Evolutionary conservation across 2,113 vertebrate genomes (phyloP), one percentile per base, ranked within the genome.

Genomic region (Halichoerus grypus): DNA sequence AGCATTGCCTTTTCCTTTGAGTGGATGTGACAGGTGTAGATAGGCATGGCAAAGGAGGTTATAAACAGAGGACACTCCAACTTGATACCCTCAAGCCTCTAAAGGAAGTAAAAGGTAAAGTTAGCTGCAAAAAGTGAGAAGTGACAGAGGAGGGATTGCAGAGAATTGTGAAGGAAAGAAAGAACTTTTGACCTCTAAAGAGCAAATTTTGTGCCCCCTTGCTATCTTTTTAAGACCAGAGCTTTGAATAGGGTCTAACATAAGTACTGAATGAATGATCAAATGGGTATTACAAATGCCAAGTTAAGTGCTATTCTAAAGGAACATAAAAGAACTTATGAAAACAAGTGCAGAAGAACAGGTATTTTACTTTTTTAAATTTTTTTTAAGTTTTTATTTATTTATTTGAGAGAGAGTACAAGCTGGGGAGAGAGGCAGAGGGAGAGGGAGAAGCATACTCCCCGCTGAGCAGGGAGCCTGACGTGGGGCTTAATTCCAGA

Each of bases 291-390:
- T 49, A 83, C 0, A 72, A 14, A 18, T 65, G 46, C 21, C 33
- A 96, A 69, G 61, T 15, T 79, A 87, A 77, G 80, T 72, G 57
- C 33, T 80, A 61, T 33, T 86, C 51, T 87, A 57, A 92, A 74
- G 59, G 69, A 93, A 84, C 6, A 33, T 24, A 71, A 77, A 72
- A 2, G 33, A 96, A 77, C 24, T 49, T 26, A 77, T 4, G 7
- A 28, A 49, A 77, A 77, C 74, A 49, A 49, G 42, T 77, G 42
- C 74, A 49, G 7, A 88, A 96, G 83, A 63, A 49, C 5, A 63
- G 18, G 15, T 33, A 61, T 91, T 91, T 93, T 33, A 63, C 53
- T 55, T 55, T 55, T 55, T 55, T 18, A 18, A 46, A 9, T 46
- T 46, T 46, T 46, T 46, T 46, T 46, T 46, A 46, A 46, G 46